A percentile compares a stretch with the other conserved stretches of the same genome.
phyloP scores from a whole-genome alignment of 2,113 vertebrate genomes.

The Notarius quadriscutis region DNA sequence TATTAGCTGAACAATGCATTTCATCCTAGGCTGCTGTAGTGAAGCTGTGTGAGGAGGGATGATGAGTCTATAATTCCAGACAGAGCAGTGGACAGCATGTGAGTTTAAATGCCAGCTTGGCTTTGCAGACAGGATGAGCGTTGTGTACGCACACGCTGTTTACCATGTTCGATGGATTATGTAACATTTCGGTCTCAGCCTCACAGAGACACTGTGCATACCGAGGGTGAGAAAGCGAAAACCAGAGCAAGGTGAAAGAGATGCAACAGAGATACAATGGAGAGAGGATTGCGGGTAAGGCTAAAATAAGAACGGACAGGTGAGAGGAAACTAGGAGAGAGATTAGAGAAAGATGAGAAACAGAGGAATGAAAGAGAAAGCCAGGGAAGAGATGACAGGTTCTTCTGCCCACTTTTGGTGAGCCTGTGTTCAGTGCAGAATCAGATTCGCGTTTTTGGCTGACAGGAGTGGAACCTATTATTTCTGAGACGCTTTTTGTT shows the following conservation, averaged over 20 bases:
- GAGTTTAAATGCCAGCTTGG: constrained; percentile 17
- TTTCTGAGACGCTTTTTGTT: not conserved
- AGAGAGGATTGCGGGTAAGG: constrained; percentile 5
- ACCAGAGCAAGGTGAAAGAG: constrained; percentile 6
- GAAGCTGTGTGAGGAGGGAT: not conserved
- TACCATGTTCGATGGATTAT: constrained; percentile 19
- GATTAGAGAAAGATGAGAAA: not conserved
- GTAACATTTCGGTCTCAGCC: constrained; percentile 23
- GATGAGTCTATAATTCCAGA: not conserved
- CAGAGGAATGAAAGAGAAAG: not conserved
- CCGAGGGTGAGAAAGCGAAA: not conserved
- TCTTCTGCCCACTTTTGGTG: not conserved
- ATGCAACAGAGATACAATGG: constrained; percentile 1
- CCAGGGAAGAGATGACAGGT: not conserved
- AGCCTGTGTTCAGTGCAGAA: not conserved
- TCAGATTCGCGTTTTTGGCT: not conserved
- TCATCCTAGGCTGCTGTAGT: not conserved
- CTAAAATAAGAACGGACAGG: not conserved
- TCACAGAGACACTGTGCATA: not conserved
- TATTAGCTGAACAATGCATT: not conserved
- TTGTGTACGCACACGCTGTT: constrained; percentile 4
- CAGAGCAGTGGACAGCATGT: constrained; percentile 1
- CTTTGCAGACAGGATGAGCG: constrained; percentile 19
- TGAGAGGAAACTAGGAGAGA: not conserved
- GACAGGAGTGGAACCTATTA: not conserved